A percentile compares a stretch with the other conserved stretches of the same genome.
These are phyloP conservation scores for Brachyopa scutellaris DNA, from an alignment of 2,888 invertebrate genomes.

Conservation along the genomic window DNA sequence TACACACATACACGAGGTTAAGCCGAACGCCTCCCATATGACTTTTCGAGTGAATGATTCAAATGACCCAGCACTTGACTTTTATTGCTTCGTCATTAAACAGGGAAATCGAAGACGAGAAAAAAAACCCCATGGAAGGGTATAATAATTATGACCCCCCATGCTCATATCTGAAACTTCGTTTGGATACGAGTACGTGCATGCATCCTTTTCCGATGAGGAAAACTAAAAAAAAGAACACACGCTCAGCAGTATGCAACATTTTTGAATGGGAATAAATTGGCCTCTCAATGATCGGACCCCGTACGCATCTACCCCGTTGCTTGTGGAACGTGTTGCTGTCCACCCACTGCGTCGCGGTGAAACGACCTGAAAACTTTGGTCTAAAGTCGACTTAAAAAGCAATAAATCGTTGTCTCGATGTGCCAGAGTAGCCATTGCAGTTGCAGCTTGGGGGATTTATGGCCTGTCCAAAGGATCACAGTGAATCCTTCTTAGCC, in stretches of 20 bases:
- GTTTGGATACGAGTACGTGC: too few species aligned
- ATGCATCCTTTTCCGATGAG: conserved; percentile 4
- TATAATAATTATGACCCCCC: conserved; percentile 45
- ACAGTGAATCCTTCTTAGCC: conserved; percentile 63
- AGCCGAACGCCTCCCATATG: conserved; percentile 29
- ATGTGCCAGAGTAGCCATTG: conserved; percentile 40
- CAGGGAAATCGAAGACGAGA: conserved; percentile 49
- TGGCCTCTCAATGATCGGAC: conserved; percentile 52
- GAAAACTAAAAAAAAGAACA: background rate
- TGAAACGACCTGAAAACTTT: conserved; percentile 73
- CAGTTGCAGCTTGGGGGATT: conserved; percentile 42
- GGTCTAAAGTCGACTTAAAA: conserved; percentile 73
- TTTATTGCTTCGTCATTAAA: conserved; percentile 70
- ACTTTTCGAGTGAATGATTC: conserved; percentile 71
- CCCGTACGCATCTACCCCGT: conserved; percentile 42
- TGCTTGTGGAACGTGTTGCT: conserved; percentile 16
- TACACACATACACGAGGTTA: background rate
- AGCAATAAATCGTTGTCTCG: conserved; percentile 70
- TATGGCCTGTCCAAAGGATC: conserved; percentile 64
- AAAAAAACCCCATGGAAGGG: background rate
- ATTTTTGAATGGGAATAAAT: conserved; percentile 59
- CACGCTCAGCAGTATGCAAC: conserved; percentile 26
- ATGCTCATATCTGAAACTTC: conserved; percentile 49
- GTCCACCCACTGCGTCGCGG: background rate
- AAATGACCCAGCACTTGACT: conserved; percentile 70